Conservation (phyloP, 1,140 invertebrate species). For the Chymomyza costata region DNA sequence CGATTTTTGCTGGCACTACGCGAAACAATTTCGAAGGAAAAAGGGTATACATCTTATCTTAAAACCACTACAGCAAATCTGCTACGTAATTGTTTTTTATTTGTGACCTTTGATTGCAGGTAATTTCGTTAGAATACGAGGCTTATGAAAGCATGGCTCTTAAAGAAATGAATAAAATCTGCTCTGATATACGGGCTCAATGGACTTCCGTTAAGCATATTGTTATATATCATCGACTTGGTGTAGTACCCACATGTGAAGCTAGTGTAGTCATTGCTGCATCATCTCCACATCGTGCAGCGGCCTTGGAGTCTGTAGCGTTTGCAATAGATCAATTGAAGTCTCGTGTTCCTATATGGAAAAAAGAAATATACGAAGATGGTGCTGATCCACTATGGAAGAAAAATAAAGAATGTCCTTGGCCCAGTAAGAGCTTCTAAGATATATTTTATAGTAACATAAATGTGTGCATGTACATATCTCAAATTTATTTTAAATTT, state of each 20-base stretch:
- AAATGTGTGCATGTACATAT: slow-evolving; percentile 14
- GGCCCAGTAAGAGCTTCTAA: slow-evolving; percentile 76
- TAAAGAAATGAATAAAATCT: slow-evolving; percentile 88
- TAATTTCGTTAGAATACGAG: slow-evolving; percentile 91
- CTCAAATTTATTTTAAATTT: slow-evolving; percentile 2
- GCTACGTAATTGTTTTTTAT: too few species aligned
- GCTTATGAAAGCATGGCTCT: slow-evolving; percentile 94
- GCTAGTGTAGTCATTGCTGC: slow-evolving; percentile 93
- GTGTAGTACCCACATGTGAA: slow-evolving; percentile 90
- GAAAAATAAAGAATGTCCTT: slow-evolving; percentile 86
- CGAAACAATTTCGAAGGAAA: slow-evolving; percentile 92
- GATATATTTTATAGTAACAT: background rate
- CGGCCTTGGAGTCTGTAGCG: slow-evolving; percentile 88
- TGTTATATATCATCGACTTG: slow-evolving; percentile 88
- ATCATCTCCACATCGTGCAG: slow-evolving; percentile 89
- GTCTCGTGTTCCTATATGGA: slow-evolving; percentile 94
- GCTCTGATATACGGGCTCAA: slow-evolving; percentile 81
- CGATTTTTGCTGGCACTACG: slow-evolving; percentile 93
- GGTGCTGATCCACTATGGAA: slow-evolving; percentile 80
- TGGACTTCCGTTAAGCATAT: slow-evolving; percentile 86
- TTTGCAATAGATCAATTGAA: slow-evolving; percentile 92
- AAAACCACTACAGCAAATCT: too few species aligned
- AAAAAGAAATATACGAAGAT: slow-evolving; percentile 92
- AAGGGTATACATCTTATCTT: slow-evolving; percentile 78
- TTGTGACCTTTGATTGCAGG: slow-evolving; percentile 75